Conservation (phyloP, 2,113 vertebrate genomes). For the Sinosuthora webbiana region DNA sequence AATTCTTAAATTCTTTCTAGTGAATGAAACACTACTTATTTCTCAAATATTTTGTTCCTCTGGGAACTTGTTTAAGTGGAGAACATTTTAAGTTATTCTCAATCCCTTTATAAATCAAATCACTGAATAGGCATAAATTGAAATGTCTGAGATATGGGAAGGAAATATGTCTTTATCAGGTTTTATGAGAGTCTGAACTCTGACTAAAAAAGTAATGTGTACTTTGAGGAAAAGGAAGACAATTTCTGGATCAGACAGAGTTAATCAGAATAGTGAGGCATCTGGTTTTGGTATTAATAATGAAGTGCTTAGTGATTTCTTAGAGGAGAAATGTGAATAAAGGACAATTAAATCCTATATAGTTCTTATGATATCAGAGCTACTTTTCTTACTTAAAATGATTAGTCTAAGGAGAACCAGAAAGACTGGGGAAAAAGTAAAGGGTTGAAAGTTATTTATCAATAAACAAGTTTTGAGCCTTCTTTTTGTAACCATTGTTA, state of each 20-base stretch:
- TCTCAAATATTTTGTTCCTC: constrained; percentile 43
- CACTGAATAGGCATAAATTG: constrained; percentile 21
- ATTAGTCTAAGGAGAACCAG: neutral
- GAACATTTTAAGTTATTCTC: constrained; percentile 38
- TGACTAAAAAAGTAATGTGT: neutral
- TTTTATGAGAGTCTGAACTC: neutral
- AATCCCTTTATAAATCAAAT: constrained; percentile 26
- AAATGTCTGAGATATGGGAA: constrained; percentile 7
- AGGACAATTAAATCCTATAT: neutral
- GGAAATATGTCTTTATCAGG: neutral
- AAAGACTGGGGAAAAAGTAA: neutral
- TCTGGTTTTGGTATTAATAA: neutral
- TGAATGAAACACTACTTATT: constrained; percentile 34
- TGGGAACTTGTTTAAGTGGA: constrained; percentile 22
- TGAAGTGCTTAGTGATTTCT: neutral
- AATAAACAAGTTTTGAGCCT: neutral
- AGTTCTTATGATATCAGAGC: neutral
- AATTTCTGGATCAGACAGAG: neutral
- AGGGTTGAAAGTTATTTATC: neutral
- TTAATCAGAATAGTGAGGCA: neutral
- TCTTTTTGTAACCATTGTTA: neutral
- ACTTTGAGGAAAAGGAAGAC: neutral
- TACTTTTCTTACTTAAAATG: neutral
- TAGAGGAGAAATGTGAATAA: neutral
- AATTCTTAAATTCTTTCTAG: constrained; percentile 22